Base-by-base conservation (phyloP, 1,140 invertebrate species). In the Drosophila pandora region DNA sequence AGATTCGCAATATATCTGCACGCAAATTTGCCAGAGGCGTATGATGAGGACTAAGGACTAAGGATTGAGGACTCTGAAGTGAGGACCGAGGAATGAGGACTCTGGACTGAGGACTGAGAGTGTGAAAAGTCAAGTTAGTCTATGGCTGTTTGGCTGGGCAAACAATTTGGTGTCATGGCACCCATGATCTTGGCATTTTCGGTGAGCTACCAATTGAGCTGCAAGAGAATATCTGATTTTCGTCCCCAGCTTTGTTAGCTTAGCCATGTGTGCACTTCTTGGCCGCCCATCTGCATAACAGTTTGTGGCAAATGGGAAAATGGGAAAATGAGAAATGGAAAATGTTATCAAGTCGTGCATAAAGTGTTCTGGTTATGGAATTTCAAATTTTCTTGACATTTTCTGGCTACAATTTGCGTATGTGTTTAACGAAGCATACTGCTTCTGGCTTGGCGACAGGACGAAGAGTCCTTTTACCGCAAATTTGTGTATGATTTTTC, bases 401-500 rank as follows among this genome's bases (percentile, higher is more conserved):
- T 76, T 55, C 39, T 61, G 52, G 60, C 58, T 41, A 57, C 50
- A 69, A 85, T 84, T 84, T 84, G 76, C 81, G 82, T 85, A 85
- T 87, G 82, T 81, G 81, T 78, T 71, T 85, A 85, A 85, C 82
- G 83, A 88, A 85, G 82, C 74, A 28, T 58, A 65, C 57, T 57
- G 68, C 65, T 39, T 47, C 6, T 9, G n/a, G 6, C 30, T n/a
- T 6, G 7, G 17, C 41, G 17, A 45, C 17, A 25, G 50, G 45
- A 9, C 22, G 30, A 9, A 39, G 23, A n/a, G 10, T 4, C 22
- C 17, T 50, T 55, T 45, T 55, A 83, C 81, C 81, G 65, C 82
- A 85, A 85, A 85, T 85, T 87, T 87, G 73, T 87, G 58, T 82
- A 85, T 85, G 82, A 85, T 85, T 87, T 81, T 87, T 81, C 61